Conservation (phyloP, 2,113 vertebrate species). For the Ornithorhynchus anatinus region DNA sequence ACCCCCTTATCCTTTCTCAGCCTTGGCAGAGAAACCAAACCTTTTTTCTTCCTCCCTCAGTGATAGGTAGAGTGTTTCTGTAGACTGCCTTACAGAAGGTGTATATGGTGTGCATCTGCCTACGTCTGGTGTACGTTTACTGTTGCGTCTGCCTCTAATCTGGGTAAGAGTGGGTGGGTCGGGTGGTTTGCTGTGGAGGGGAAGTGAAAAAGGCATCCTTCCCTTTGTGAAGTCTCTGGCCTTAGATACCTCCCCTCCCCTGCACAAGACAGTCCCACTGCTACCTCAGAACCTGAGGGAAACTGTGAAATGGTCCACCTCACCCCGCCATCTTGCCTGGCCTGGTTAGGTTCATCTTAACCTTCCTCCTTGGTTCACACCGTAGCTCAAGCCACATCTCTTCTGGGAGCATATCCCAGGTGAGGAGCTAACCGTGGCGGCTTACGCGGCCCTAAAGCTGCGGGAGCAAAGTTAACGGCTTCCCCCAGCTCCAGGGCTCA, state of each 20-base stretch:
- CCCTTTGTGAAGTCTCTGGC: neutral
- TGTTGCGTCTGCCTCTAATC: neutral
- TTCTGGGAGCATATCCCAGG: neutral
- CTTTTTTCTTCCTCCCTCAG: constrained; percentile 9
- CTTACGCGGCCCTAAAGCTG: too few relatives aligned
- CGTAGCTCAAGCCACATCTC: neutral
- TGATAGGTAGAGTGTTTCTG: constrained; percentile 25
- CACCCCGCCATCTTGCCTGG: neutral
- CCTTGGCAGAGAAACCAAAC: constrained; percentile 49
- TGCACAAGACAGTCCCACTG: neutral
- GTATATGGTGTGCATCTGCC: neutral
- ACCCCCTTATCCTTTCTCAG: constrained; percentile 60
- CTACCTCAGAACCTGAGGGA: neutral
- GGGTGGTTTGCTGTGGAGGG: neutral
- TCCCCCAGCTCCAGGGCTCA: too few relatives aligned
- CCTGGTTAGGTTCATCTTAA: neutral
- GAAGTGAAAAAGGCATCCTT: too few relatives aligned
- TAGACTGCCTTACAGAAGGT: neutral
- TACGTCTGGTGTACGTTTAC: rapidly evolving
- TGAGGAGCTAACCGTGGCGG: too few relatives aligned
- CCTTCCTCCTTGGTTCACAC: neutral
- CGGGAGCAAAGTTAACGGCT: too few relatives aligned
- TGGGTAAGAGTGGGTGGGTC: neutral
- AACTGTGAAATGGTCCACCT: rapidly evolving
- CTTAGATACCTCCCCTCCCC: neutral